Base-by-base conservation (phyloP, 1,140 invertebrate genomes). In the Tetramorium simillimum region DNA sequence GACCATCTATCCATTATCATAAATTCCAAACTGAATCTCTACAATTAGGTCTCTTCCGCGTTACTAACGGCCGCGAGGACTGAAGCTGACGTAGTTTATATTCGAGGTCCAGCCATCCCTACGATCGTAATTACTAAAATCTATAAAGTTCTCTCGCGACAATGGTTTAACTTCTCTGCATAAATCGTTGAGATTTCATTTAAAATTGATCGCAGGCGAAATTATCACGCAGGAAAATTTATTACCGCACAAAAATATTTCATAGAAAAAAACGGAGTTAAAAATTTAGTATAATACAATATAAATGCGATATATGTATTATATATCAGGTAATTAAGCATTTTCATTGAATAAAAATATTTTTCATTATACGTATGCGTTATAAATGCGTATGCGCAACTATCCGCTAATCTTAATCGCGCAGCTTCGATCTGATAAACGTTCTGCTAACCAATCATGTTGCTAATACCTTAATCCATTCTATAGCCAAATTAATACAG, bases 101-200 rank as follows among this genome's bases (percentile, higher is more conserved):
- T 87, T 85, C 81, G 51, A 53, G 21, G 28, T 81, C 33, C 14
- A 56, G 37, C 46, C 40, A 70, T 53, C 46, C n/a, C 28, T 24
- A 37, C 58, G 63, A 81, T 81, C 33, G 33, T 81, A 69, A 81
- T 81, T 81, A 81, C 77, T 40, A 53, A 70, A 81, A 81, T 81
- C 77, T 69, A 70, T 81, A 21, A 81, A 81, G 63, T 81, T 81
- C 28, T 33, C 18, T 81, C 77, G 69, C 77, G 33, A 69, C 67
- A 40, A 80, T 69, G 77, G 21, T 81, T 81, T 37, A 81, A 81
- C 77, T 81, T 81, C 63, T 81, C 14, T 40, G 63, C 46, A 81
- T 81, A 81, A 81, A 81, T 81, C 63, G 2, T 53, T 2, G 49
- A 70, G 46, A 40, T 53, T 16, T 2, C n/a, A 21, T 81, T 7